Conservation (phyloP, 2,113 vertebrate genomes). For the Ardeotis arabs region DNA sequence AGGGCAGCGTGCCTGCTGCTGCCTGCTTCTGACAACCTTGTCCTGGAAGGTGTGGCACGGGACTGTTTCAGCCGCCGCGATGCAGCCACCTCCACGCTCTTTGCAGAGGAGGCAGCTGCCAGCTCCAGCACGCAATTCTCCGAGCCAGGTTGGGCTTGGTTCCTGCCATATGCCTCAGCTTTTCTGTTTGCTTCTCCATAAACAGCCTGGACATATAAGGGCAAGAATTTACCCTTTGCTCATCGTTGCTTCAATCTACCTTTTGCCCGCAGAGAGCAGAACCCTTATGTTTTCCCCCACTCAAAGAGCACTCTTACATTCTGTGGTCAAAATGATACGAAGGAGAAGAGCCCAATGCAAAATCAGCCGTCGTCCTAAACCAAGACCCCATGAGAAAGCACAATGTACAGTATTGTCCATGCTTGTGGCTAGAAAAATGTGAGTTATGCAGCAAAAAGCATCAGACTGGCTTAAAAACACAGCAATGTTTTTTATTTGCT, state of each 20-base stretch:
- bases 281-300: not conserved
- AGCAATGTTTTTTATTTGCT: not conserved
- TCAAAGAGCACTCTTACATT: not conserved
- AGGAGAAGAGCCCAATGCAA: not conserved
- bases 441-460: not conserved
- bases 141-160: not conserved
- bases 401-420: not conserved
- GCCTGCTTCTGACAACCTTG: not conserved
- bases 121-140: not conserved
- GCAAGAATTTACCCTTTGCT: not conserved
- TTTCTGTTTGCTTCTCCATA: not conserved
- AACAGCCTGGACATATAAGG: not conserved
- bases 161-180: not conserved
- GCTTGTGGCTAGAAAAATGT: not conserved
- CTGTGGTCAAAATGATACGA: not conserved
- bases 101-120: not conserved
- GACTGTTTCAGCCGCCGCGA: rapidly evolving
- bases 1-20: not conserved
- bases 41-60: not conserved
- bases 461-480: not conserved
- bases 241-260: not conserved
- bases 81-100: not conserved
- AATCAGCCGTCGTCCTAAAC: not conserved
- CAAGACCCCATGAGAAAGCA: not conserved
- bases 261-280: not conserved